These are phyloP conservation scores for Leptodactylus fallax DNA, from an alignment of 2,797 vertebrate species.

Conservation along the genomic window DNA sequence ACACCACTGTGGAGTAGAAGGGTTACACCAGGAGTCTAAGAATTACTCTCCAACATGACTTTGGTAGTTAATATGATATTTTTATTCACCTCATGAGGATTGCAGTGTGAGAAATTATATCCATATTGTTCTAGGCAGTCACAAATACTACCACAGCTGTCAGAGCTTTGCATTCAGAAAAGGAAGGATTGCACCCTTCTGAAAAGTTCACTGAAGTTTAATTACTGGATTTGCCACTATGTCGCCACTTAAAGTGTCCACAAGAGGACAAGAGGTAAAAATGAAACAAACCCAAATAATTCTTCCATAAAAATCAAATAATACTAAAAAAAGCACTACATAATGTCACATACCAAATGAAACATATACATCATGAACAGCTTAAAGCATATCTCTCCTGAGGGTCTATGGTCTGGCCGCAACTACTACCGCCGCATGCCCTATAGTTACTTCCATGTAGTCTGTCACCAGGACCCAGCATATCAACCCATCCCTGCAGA, in stretches of 20 bases:
- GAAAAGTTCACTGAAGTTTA: not conserved
- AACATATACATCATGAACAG: no score
- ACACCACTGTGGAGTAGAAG: not conserved
- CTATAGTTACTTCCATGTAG: no score
- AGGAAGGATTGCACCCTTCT: not conserved
- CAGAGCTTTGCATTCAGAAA: not conserved
- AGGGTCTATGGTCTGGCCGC: no score
- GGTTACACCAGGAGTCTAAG: not conserved
- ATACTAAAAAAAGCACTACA: no score
- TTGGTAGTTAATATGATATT: slow-evolving; percentile 7
- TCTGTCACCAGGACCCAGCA: no score
- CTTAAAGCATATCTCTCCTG: no score
- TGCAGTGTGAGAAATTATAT: slow-evolving; percentile 17
- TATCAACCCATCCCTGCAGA: no score
- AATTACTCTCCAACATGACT: not conserved
- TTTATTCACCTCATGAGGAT: slow-evolving; percentile 21
- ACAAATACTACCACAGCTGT: not conserved
- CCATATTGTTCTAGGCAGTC: slow-evolving; percentile 4
- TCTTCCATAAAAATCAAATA: no score
- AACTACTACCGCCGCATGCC: no score
- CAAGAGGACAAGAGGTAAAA: not conserved
- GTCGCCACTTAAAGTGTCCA: not conserved
- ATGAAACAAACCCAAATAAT: not conserved
- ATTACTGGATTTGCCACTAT: not conserved
- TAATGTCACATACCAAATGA: no score